Percentiles rank a stretch among this genome's conserved stretches.
Conservation (phyloP, 23 tunicate genomes). For the Ascidia mentula region DNA sequence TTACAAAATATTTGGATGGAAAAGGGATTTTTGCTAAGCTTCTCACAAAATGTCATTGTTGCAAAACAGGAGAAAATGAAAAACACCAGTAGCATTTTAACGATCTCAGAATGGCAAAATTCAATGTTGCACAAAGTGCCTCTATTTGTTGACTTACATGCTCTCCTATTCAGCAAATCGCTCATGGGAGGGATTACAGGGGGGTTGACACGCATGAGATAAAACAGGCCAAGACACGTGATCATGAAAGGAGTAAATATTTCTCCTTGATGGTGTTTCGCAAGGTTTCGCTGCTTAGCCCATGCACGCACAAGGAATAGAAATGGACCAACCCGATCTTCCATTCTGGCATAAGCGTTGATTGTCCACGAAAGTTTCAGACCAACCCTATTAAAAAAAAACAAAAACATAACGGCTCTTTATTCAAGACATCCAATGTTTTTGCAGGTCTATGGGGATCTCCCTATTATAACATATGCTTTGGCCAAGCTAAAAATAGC, state of each 20-base stretch:
- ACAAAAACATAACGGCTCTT: too few species aligned
- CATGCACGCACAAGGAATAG: neutral
- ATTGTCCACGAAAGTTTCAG: neutral
- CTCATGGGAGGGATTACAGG: conserved; percentile 30
- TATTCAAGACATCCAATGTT: too few species aligned
- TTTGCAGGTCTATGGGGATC: too few species aligned
- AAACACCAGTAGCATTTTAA: too few species aligned
- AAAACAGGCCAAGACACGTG: conserved; percentile 5
- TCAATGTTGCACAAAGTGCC: too few species aligned
- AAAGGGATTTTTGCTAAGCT: too few species aligned
- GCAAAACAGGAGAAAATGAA: too few species aligned
- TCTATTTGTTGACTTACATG: conserved; percentile 15
- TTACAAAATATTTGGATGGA: too few species aligned
- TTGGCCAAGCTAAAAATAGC: too few species aligned
- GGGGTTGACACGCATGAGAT: conserved; percentile 11
- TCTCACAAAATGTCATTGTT: too few species aligned
- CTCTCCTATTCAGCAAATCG: neutral
- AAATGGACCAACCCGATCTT: neutral
- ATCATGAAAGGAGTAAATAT: conserved; percentile 16
- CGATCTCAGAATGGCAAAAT: too few species aligned
- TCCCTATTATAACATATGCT: too few species aligned
- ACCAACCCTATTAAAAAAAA: neutral
- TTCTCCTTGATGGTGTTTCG: neutral
- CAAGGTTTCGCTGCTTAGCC: neutral
- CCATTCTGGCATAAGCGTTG: neutral